Conservation (phyloP, 2,888 invertebrate genomes). For the Torymus aiolomorphi region DNA sequence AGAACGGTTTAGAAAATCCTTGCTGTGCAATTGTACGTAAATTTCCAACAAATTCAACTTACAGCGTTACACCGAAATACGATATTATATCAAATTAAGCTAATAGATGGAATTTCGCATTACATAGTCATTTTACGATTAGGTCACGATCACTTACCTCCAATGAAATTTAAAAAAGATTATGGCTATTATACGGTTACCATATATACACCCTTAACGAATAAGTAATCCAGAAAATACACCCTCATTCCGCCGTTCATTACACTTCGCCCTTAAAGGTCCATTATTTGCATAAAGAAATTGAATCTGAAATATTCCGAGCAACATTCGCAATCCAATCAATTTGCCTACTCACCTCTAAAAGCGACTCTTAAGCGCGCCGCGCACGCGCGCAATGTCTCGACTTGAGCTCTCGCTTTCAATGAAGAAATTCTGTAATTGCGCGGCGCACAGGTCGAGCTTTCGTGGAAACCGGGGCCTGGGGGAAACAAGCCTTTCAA, state of each 20-base stretch:
- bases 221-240: background rate
- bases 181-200: too few species aligned
- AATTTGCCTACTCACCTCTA: conserved; percentile 17
- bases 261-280: background rate
- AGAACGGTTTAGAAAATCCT: background rate
- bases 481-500: conserved; percentile 37
- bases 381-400: background rate
- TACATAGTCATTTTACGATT: too few species aligned
- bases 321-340: conserved; percentile 29
- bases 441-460: background rate
- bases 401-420: conserved; percentile 36
- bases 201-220: background rate
- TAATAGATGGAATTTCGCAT: too few species aligned
- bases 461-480: background rate
- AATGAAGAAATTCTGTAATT: conserved; percentile 40
- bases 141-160: too few species aligned
- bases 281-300: conserved; percentile 43
- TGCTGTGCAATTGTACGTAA: too few species aligned
- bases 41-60: too few species aligned
- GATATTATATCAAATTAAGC: too few species aligned
- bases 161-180: too few species aligned
- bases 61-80: too few species aligned
- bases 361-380: background rate
- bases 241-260: background rate
- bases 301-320: conserved; percentile 27